Conservation (phyloP, 2,888 invertebrate species). For the Stenchaetothrips biformis region DNA sequence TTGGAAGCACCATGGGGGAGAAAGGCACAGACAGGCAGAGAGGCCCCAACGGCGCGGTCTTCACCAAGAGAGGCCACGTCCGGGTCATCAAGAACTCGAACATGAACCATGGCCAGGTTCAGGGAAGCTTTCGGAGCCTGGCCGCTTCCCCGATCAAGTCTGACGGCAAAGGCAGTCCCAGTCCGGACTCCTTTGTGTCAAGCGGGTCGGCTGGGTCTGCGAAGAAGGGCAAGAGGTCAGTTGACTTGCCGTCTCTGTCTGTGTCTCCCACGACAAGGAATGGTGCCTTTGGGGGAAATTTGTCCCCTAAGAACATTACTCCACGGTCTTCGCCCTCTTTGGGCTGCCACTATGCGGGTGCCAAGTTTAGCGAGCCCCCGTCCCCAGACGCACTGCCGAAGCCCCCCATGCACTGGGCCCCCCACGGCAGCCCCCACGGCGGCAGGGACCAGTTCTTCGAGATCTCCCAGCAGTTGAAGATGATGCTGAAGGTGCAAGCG, state of each 20-base stretch:
- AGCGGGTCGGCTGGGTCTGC: background rate
- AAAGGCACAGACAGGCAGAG: background rate
- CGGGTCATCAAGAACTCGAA: slow-evolving; percentile 9
- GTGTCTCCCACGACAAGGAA: background rate
- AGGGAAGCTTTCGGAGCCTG: background rate
- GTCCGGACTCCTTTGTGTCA: background rate
- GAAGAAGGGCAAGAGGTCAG: slow-evolving; percentile 17
- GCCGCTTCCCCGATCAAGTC: background rate
- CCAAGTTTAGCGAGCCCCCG: slow-evolving; percentile 79
- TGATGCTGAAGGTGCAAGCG: slow-evolving; percentile 10
- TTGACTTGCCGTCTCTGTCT: background rate
- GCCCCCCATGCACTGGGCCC: slow-evolving; percentile 72
- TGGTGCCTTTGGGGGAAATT: background rate
- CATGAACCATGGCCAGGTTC: background rate
- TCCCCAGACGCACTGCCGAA: slow-evolving; percentile 71
- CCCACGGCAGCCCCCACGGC: background rate
- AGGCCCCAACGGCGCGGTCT: background rate
- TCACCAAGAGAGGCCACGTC: background rate
- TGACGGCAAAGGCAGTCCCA: background rate
- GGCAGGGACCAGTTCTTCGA: background rate
- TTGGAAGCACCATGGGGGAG: background rate
- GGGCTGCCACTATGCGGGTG: slow-evolving; percentile 39
- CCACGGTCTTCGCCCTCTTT: background rate
- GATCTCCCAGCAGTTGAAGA: slow-evolving; percentile 1
- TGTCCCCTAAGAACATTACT: background rate